phyloP scores from a whole-genome alignment of 2,888 invertebrate genomes.

The Agrochola lota region DNA sequence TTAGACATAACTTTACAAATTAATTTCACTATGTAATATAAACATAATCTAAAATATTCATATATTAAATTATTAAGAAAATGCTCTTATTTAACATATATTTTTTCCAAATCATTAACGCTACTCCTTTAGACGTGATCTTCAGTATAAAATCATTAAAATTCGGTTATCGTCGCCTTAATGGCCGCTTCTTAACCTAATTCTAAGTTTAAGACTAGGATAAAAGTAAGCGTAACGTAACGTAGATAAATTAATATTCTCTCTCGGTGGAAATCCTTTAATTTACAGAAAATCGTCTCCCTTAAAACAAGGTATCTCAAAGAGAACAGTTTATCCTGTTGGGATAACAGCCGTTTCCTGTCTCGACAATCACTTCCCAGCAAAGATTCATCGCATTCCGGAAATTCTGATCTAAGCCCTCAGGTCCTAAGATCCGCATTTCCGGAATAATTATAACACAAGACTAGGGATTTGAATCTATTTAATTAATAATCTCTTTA shows the following conservation, averaged over 20 bases:
- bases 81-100: no score
- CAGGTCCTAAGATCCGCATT: slow-evolving; percentile 6
- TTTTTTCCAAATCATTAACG: no score
- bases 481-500: no score
- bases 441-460: slow-evolving; percentile 10
- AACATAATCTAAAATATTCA: no score
- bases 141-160: no score
- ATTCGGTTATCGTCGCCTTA: neutral
- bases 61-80: no score
- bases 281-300: slow-evolving; percentile 13
- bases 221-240: neutral
- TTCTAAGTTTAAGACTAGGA: neutral
- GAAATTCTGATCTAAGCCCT: slow-evolving; percentile 37
- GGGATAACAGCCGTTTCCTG: slow-evolving; percentile 39
- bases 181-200: slow-evolving; percentile 2
- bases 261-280: neutral
- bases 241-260: neutral
- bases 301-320: slow-evolving; percentile 17
- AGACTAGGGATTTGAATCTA: neutral
- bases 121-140: no score
- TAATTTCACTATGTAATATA: no score
- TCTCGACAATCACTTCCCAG: slow-evolving; percentile 27
- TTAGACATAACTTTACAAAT: no score
- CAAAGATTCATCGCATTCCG: slow-evolving; percentile 39
- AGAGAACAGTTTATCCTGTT: slow-evolving; percentile 22